A percentile compares a stretch with the other conserved stretches of the same genome.
These are phyloP conservation scores for Aplodontia rufa DNA, from an alignment of 2,113 vertebrate genomes.

Conservation along the genomic window DNA sequence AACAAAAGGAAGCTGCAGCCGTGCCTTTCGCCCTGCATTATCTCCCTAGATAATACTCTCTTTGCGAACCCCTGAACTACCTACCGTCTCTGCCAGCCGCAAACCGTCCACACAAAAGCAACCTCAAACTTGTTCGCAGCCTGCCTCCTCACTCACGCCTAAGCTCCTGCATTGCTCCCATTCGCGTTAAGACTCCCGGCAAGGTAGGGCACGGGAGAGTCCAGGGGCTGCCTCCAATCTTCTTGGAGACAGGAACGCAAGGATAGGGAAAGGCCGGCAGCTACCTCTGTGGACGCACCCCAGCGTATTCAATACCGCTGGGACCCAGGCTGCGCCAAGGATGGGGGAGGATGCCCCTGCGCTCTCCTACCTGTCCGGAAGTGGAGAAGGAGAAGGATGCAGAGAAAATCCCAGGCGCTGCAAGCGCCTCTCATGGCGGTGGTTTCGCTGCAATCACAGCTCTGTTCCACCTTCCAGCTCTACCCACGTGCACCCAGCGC, in stretches of 20 bases:
- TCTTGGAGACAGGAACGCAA: neutral
- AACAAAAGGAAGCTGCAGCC: slow-evolving; percentile 73
- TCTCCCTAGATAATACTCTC: slow-evolving; percentile 13
- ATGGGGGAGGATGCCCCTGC: neutral
- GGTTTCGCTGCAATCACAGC: slow-evolving; percentile 49
- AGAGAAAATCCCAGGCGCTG: slow-evolving; percentile 68
- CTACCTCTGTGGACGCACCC: neutral
- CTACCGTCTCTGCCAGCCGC: neutral
- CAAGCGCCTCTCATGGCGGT: slow-evolving; percentile 80
- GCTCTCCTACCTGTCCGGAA: slow-evolving; percentile 82
- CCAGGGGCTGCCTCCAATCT: neutral
- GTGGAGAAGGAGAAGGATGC: slow-evolving; percentile 71
- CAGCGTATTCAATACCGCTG: neutral
- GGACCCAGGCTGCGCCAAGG: neutral
- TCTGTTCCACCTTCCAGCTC: slow-evolving; percentile 56
- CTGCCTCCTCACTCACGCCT: neutral
- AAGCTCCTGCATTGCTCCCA: neutral
- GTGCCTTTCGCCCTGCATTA: slow-evolving; percentile 10
- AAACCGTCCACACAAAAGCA: slow-evolving; percentile 60
- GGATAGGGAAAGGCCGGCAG: neutral
- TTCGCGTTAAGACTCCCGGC: neutral
- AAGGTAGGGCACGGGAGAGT: neutral
- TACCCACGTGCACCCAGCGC: slow-evolving; percentile 67
- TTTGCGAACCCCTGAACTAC: neutral
- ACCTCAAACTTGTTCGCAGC: slow-evolving; percentile 10